phyloP scores from a whole-genome alignment of 2,113 vertebrate genomes.

The Antennarius striatus region DNA sequence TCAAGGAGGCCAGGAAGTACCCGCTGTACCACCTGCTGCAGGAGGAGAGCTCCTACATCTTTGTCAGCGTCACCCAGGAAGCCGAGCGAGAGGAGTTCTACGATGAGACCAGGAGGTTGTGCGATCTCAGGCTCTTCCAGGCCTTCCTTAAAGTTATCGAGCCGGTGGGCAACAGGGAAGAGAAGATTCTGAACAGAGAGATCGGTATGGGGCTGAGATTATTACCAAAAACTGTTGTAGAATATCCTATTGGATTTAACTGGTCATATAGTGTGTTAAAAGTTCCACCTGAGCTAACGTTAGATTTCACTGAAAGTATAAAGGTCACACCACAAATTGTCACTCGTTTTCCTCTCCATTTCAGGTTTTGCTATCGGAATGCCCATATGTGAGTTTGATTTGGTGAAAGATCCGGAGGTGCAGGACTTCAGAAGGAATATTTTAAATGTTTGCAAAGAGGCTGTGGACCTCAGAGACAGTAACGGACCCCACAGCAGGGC shows the following conservation, averaged over 20 bases:
- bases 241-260: constrained; percentile 3
- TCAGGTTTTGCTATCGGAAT: constrained; percentile 98
- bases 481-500: constrained; percentile 93
- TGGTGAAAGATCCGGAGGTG: constrained; percentile 98
- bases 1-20: constrained; percentile 96
- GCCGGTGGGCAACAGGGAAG: constrained; percentile 97
- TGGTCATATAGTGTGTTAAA: background rate
- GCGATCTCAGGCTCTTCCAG: constrained; percentile 95
- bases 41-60: constrained; percentile 98
- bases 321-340: background rate
- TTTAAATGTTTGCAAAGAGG: constrained; percentile 97
- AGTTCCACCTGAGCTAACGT: no score
- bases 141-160: constrained; percentile 98
- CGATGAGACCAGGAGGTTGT: constrained; percentile 94
- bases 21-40: constrained; percentile 96
- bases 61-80: constrained; percentile 98
- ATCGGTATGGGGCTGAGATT: constrained; percentile 83
- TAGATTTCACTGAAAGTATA: background rate
- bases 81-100: constrained; percentile 98
- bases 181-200: constrained; percentile 98
- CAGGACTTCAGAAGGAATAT: constrained; percentile 98
- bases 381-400: constrained; percentile 98
- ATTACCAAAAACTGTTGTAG: background rate
- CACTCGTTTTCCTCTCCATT: background rate
- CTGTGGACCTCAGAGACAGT: constrained; percentile 93